Conservation (phyloP, 2,888 invertebrate species). For the Scaptomyza reducta region DNA sequence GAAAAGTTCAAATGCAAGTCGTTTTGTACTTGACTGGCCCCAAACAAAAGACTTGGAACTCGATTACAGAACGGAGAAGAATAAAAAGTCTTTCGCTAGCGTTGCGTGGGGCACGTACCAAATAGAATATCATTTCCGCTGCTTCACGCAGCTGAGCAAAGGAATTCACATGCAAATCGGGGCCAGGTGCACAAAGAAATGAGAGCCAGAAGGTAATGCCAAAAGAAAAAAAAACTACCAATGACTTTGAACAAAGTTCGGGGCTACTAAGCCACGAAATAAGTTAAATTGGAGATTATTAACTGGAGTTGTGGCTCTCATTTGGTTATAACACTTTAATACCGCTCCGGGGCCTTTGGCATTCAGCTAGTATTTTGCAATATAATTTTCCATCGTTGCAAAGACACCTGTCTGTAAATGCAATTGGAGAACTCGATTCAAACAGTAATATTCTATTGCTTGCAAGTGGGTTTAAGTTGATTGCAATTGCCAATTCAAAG, state of each 20-base stretch:
- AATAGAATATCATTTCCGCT: conserved; percentile 56
- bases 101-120: conserved; percentile 43
- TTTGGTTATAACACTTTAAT: conserved; percentile 19
- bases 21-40: conserved; percentile 22
- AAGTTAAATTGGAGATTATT: conserved; percentile 1
- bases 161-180: conserved; percentile 53
- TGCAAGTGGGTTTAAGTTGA: conserved; percentile 30
- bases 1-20: conserved; percentile 24
- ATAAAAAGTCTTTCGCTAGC: conserved; percentile 9
- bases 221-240: conserved; percentile 2
- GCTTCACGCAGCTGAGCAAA: conserved; percentile 21
- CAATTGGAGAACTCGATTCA: conserved; percentile 33
- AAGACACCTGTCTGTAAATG: conserved; percentile 45
- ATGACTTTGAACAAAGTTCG: not conserved
- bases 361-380: conserved; percentile 8
- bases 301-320: conserved; percentile 12
- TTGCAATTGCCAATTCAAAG: conserved; percentile 28
- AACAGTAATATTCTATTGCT: conserved; percentile 40
- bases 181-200: conserved; percentile 38
- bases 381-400: conserved; percentile 38
- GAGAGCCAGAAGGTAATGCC: conserved; percentile 17
- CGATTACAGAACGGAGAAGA: conserved; percentile 4
- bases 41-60: conserved; percentile 40
- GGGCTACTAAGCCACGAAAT: conserved; percentile 3
- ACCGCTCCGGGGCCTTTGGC: conserved; percentile 1